These are phyloP conservation scores for Ictalurus furcatus DNA, from an alignment of 2,113 vertebrate genomes.

Conservation along the genomic window DNA sequence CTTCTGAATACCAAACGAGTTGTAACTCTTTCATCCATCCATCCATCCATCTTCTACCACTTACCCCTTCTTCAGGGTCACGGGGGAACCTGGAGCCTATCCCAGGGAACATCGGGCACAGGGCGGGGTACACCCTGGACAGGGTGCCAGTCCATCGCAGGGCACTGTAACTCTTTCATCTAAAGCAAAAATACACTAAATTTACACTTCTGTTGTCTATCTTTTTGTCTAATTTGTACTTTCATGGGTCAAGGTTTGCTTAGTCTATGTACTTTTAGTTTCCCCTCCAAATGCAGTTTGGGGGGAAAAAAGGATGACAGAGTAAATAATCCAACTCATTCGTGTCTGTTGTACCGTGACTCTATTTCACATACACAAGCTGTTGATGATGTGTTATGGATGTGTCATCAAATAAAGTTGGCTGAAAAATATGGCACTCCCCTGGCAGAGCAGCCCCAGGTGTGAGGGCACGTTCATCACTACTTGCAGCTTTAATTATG, in stretches of 20 bases:
- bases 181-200: neutral
- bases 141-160: no score
- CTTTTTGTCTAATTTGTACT: neutral
- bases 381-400: neutral
- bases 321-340: neutral
- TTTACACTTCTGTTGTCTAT: neutral
- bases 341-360: neutral
- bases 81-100: no score
- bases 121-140: no score
- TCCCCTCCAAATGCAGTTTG: no score
- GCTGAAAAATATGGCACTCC: neutral
- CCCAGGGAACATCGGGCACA: no score
- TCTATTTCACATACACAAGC: neutral
- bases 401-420: neutral
- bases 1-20: neutral
- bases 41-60: no score
- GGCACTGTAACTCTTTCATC: neutral
- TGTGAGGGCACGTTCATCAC: no score
- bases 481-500: no score
- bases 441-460: no score
- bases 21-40: neutral
- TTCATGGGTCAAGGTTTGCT: neutral
- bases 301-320: no score
- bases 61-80: no score
- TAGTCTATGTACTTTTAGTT: neutral